Evolutionary conservation across 2,797 vertebrate genomes (phyloP), one percentile per base, ranked within the genome.

Genomic region (Spea hammondii): DNA sequence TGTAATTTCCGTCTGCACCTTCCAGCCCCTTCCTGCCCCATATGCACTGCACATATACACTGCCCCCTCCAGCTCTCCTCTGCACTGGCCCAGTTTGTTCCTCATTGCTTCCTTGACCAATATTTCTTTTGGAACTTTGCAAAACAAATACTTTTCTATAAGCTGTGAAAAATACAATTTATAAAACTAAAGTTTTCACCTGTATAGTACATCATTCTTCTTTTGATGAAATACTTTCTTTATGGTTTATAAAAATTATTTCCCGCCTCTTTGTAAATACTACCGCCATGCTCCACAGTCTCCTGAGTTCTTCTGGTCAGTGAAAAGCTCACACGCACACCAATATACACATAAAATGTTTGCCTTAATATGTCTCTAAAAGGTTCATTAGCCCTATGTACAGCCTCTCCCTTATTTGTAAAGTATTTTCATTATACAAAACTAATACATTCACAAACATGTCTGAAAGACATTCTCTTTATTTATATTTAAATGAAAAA

Each of bases 371-470:
- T 60, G 44, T 59, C 44, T 60, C 10, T 57, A n/a, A 62, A 79
- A 70, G 70, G 49, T 44, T 8, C 44, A 64, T 8, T 13, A 17
- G 55, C 60, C 62, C 5, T 79, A 54, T 47, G 49, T 47, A 48
- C 72, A 48, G 66, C 72, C 72, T 65, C 78, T 66, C 78, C 78
- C 74, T 80, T 80, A 70, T 80, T 80, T 80, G 72, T 32, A 65
- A 74, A 70, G 78, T 65, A 32, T 32, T 80, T 75, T 17, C 12
- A 14, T 70, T 59, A 64, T 70, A 50, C n/a, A 14, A 13, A 80
- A 10, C 67, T 80, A 80, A 80, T 72, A 70, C 72, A 75, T 70
- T 50, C 32, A 47, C 72, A 80, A 80, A 75, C 72, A 80, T 75
- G 74, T 69, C 47, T 69, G 59, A 54, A 79, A 64, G 72, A 60